Base-by-base conservation (phyloP, 2,113 vertebrate genomes). In the Syngnathus floridae region DNA sequence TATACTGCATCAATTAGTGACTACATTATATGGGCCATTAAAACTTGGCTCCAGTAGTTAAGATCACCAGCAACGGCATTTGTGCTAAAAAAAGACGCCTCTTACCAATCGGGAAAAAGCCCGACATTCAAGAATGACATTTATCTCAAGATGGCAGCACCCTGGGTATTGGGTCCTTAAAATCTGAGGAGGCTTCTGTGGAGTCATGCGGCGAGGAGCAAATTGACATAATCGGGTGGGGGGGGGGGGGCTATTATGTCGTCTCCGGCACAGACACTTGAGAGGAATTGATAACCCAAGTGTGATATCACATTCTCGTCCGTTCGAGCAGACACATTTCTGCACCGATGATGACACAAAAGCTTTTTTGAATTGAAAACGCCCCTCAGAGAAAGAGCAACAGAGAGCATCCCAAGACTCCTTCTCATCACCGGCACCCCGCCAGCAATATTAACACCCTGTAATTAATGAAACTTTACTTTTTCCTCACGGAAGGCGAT, bases 11-110 rank as follows among this genome's bases (percentile, higher is more conserved):
- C 84, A 87, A 86, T 88, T 87, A 85, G 83, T 72, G 56, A 74
- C 58, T 78, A 86, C 80, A 83, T 86, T 86, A 85, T 82, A 87
- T 83, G 82, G 85, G 37, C 82, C 78, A 86, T 88, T 89, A 84
- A 84, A 83, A 79, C 75, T 86, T 84, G 80, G 84, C 83, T 85
- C 62, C 45, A 69, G 70, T 76, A 46, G 70, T 81, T 82, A 66
- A 75, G 69, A 81, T 79, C 71, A 84, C 80, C 74, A 80, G 19
- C 72, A 64, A 67, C 63, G 72, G 52, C 71, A 57, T 84, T 74
- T 69, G 55, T 71, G 65, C 69, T 21, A 67, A 72, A 56, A 65
- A 76, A 68, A 76, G 61, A 52, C 69, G 69, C 56, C 7, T 63
- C 38, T 62, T 75, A 74, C 76, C 48, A 66, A 10, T 74, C 49